Evolutionary conservation across 2,888 invertebrate species (phyloP).

Genomic region (Lepidochrysops patricia): DNA sequence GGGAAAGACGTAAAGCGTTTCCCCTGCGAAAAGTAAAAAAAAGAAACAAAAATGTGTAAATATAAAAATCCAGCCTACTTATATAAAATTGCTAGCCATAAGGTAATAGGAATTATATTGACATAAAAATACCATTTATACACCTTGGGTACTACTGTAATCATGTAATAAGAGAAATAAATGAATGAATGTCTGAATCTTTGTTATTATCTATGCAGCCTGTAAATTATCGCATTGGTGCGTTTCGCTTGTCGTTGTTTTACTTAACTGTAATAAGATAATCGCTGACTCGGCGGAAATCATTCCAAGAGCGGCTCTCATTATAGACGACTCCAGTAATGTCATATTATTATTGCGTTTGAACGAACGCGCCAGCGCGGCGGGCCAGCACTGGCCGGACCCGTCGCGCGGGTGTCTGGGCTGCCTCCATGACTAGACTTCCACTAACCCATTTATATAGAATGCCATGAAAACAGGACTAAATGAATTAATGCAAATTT

Average conservation of each 20-base stretch:
- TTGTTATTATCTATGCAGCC: not conserved
- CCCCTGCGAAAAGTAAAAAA: no score
- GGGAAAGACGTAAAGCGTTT: no score
- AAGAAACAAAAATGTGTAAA: no score
- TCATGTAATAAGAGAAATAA: not conserved
- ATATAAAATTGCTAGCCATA: no score
- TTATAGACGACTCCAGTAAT: not conserved
- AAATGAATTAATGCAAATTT: slow-evolving; percentile 75
- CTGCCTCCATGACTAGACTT: slow-evolving; percentile 62
- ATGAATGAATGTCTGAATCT: not conserved
- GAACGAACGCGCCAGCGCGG: not conserved
- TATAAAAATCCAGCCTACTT: no score
- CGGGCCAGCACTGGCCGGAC: not conserved
- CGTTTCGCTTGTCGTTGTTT: not conserved
- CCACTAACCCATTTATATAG: slow-evolving; percentile 70
- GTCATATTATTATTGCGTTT: not conserved
- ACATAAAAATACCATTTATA: no score
- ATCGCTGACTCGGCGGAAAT: not conserved
- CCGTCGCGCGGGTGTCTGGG: slow-evolving; percentile 14
- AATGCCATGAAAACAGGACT: slow-evolving; percentile 66
- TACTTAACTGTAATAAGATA: not conserved
- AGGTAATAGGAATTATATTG: no score
- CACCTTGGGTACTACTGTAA: not conserved
- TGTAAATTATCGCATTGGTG: not conserved
- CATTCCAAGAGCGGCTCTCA: not conserved